phyloP scores from a whole-genome alignment of 2,797 vertebrate species.

The Menidia menidia region DNA sequence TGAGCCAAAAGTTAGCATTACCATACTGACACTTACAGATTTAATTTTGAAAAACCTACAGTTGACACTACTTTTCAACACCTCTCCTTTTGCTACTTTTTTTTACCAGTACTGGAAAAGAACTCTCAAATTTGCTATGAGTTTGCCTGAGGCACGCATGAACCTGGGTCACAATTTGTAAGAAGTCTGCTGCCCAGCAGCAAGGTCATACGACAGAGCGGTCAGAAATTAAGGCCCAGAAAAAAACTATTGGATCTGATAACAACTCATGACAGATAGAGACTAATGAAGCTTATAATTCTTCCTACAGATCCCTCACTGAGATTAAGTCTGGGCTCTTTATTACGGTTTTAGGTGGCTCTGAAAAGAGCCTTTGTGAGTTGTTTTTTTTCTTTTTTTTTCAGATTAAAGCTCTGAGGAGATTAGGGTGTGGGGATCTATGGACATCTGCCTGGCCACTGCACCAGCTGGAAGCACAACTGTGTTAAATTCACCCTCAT shows the following conservation, averaged over 20 bases:
- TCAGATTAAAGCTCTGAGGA: conserved; percentile 32
- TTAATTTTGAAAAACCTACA: too few species aligned
- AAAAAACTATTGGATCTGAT: conserved; percentile 12
- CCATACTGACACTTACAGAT: too few species aligned
- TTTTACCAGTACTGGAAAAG: too few species aligned
- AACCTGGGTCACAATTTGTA: background rate
- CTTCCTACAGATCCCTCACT: conserved; percentile 16
- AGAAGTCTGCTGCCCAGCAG: background rate
- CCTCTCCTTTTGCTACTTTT: background rate
- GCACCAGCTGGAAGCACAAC: conserved; percentile 31
- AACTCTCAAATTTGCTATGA: too few species aligned
- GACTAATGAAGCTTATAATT: conserved; percentile 31
- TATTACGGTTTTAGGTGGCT: conserved; percentile 19
- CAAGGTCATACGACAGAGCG: background rate
- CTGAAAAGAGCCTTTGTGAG: conserved; percentile 22
- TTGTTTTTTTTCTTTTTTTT: background rate
- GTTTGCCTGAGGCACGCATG: background rate
- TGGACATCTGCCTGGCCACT: conserved; percentile 40
- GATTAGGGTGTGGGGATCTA: conserved; percentile 20
- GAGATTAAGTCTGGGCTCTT: conserved; percentile 31
- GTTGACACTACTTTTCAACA: background rate
- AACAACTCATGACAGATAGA: conserved; percentile 14
- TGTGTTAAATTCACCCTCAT: conserved; percentile 13
- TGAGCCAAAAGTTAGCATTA: background rate
- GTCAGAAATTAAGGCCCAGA: background rate